phyloP scores from a whole-genome alignment of 2,113 vertebrate genomes.

The Leptocoma aspasia region DNA sequence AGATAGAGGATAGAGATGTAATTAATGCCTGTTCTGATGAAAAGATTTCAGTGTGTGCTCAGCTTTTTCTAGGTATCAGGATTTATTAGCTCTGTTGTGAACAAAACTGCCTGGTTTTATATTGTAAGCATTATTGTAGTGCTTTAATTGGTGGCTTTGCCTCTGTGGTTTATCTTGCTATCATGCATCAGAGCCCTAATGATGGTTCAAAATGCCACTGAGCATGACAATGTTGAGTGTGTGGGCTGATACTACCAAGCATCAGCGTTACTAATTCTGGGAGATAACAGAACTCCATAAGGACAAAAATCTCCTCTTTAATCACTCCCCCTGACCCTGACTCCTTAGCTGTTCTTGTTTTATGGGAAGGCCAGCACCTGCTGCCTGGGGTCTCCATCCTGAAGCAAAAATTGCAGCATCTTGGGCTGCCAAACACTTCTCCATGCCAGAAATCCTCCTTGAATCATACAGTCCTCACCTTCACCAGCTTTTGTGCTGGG shows the following conservation, averaged over 20 bases:
- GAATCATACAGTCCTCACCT: background rate
- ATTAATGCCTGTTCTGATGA: constrained; percentile 31
- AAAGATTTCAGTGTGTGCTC: background rate
- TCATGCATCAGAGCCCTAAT: background rate
- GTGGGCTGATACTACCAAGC: background rate
- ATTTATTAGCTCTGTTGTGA: constrained; percentile 11
- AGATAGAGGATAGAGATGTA: background rate
- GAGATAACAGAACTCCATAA: background rate
- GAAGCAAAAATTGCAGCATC: background rate
- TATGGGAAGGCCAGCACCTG: background rate
- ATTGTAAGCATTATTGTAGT: background rate
- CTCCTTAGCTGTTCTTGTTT: background rate
- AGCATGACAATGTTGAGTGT: background rate
- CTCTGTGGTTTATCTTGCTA: background rate
- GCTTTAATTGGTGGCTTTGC: background rate
- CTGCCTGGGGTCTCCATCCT: background rate
- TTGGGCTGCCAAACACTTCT: background rate
- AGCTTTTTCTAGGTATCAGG: background rate
- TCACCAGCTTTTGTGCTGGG: background rate
- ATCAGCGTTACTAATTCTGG: background rate
- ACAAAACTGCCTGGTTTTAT: background rate
- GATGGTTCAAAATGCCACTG: background rate
- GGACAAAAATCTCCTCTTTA: background rate
- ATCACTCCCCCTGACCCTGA: background rate
- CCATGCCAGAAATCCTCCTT: background rate